Evolutionary conservation across 2,797 vertebrate genomes (phyloP).

Genomic region (Carcharodon carcharias): DNA sequence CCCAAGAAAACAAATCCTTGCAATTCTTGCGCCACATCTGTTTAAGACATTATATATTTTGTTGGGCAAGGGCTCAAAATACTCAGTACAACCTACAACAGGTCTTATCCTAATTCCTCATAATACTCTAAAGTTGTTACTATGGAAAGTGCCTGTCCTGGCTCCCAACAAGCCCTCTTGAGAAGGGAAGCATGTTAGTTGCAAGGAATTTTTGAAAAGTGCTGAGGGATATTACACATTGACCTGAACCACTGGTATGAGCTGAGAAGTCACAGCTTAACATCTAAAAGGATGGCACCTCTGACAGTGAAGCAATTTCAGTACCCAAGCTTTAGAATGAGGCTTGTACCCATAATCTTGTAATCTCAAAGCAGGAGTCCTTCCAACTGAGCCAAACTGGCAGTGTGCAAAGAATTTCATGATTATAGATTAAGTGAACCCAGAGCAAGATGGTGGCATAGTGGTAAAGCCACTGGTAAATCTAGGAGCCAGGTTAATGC

Average conservation of each 20-base stretch:
- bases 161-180: neutral
- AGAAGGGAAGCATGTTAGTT: neutral
- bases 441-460: neutral
- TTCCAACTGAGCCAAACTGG: neutral
- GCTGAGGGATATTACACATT: neutral
- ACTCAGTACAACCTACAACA: too few relatives aligned
- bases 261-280: neutral
- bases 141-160: neutral
- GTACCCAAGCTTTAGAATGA: neutral
- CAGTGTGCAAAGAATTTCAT: neutral
- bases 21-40: too few relatives aligned
- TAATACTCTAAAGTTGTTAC: neutral
- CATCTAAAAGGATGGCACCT: neutral
- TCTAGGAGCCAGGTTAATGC: too few relatives aligned
- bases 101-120: neutral
- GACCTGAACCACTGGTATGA: neutral
- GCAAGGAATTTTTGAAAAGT: too few relatives aligned
- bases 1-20: too few relatives aligned
- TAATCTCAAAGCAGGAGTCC: neutral
- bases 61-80: too few relatives aligned
- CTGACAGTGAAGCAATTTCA: neutral
- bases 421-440: neutral
- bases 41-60: too few relatives aligned
- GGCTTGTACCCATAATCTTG: neutral
- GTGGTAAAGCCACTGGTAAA: too few relatives aligned